Base-by-base conservation (phyloP, 2,888 invertebrate genomes). In the Noctua pronuba region DNA sequence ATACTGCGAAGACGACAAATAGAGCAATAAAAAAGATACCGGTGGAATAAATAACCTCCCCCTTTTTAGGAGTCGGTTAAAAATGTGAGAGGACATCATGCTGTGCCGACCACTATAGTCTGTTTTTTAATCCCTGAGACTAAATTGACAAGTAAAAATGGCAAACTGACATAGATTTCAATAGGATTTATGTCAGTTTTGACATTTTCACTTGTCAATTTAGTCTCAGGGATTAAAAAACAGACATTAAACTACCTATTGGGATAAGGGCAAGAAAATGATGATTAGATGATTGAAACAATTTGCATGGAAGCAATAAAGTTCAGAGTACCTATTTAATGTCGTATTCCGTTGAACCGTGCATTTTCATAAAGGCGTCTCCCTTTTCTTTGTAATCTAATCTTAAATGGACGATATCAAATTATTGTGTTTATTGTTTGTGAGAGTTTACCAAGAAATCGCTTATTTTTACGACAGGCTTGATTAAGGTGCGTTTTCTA, bases 391-490 rank as follows among this genome's bases (percentile, higher is more conserved):
- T 60, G 64, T 79, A 75, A 85, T 84, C 76, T 85, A 73, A 82
- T 85, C 85, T 67, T 60, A 44, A 68, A 81, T 73, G 28, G 18
- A 44, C 55, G 78, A 75, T 75, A 77, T 73, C 67, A 55, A 71
- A 78, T 73, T 75, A 74, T 73, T 52, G 64, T 83, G 70, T 64
- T 81, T 75, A 83, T 84, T 77, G 72, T 77, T 84, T 62, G 28
- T 68, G 46, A 35, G 35, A 46, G 52, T 60, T 75, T 75, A 83
- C 49, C 18, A 16, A 70, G 80, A 77, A 82, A 58, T 35, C n/a
- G 35, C 18, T 73, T 55, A 31, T 62, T 66, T 64, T 21, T 79
- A 55, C n/a, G 11, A 31, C 13, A 28, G 49, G 28, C 31, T 80
- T 79, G 46, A 46, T 44, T 16, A 31, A 55, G 38, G 46, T n/a